Evolutionary conservation across 2,113 vertebrate genomes (phyloP).

Genomic region (Aphelocoma coerulescens): DNA sequence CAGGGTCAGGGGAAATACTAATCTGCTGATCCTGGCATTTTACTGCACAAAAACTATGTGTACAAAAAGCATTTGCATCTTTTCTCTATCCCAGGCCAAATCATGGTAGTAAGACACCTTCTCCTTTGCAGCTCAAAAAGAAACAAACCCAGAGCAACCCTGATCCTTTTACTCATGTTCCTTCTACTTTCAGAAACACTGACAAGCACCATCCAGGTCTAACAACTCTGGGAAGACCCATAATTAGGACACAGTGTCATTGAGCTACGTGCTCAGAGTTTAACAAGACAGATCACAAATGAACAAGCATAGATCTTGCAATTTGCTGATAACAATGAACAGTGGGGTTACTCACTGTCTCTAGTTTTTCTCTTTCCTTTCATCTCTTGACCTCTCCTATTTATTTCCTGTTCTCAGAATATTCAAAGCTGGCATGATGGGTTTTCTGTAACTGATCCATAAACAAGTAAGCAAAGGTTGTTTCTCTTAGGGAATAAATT

Average conservation of each 20-base stretch:
- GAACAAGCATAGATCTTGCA: background rate
- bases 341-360: background rate
- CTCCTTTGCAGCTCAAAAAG: background rate
- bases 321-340: background rate
- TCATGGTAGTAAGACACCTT: background rate
- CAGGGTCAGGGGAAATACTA: background rate
- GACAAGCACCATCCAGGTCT: background rate
- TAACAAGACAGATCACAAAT: background rate
- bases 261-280: background rate
- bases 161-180: background rate
- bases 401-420: background rate
- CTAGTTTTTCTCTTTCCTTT: background rate
- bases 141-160: background rate
- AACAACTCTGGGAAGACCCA: background rate
- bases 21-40: background rate
- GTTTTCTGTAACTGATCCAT: background rate
- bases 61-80: background rate
- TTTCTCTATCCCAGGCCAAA: background rate
- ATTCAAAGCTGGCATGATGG: background rate
- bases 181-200: background rate
- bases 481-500: background rate
- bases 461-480: background rate
- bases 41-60: background rate
- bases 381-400: background rate
- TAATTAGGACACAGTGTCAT: background rate